Conservation (phyloP, 2,888 invertebrate genomes). For the Chalcis sispes region DNA sequence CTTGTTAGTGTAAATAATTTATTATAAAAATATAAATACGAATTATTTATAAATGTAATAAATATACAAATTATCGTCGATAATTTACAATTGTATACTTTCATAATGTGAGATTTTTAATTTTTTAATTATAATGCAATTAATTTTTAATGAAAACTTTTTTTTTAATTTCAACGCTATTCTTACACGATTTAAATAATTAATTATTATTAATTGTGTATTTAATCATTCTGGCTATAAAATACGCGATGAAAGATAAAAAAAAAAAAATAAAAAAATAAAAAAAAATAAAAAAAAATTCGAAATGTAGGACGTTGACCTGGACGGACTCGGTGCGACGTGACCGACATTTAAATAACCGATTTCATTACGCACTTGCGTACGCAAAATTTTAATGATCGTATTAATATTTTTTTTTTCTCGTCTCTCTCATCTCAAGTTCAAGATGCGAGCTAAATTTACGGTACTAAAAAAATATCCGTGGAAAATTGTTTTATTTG, state of each 20-base stretch:
- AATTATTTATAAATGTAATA: no score
- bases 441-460: no score
- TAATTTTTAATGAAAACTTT: not conserved
- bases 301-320: conserved; percentile 43
- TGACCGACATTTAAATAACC: conserved; percentile 44
- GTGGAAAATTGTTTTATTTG: no score
- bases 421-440: not conserved
- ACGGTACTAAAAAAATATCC: no score
- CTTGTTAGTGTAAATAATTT: no score
- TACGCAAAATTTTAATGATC: conserved; percentile 15
- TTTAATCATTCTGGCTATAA: not conserved
- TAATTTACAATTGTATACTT: no score
- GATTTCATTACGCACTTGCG: conserved; percentile 13
- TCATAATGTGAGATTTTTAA: no score
- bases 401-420: not conserved
- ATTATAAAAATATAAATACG: no score
- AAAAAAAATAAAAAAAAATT: conserved; percentile 25
- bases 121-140: no score
- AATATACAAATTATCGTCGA: no score
- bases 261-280: no score
- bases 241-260: no score
- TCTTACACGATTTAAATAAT: conserved; percentile 4
- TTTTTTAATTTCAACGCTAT: conserved; percentile 6
- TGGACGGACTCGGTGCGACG: conserved; percentile 18
- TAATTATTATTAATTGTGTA: conserved; percentile 26